A percentile compares a stretch with the other conserved stretches of the same genome.
Evolutionary conservation across 2,888 invertebrate species (phyloP).

Genomic region (Drosophila meridionalis): DNA sequence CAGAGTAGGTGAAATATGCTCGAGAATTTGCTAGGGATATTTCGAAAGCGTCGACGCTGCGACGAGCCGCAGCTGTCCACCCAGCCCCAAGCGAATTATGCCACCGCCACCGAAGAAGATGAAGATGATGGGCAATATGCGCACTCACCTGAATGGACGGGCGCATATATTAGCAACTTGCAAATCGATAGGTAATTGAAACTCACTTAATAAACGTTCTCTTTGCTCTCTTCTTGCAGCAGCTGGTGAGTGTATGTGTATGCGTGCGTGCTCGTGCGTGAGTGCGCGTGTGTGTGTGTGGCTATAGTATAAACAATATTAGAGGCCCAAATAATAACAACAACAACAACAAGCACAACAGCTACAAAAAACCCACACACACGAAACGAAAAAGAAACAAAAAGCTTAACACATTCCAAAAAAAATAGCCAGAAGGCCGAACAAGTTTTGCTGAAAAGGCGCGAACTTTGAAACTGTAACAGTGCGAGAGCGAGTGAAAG

Average conservation of each 20-base stretch:
- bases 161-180: conserved; percentile 41
- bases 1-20: conserved; percentile 65
- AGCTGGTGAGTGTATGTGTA: conserved; percentile 58
- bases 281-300: conserved; percentile 32
- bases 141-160: conserved; percentile 37
- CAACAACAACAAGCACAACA: conserved; percentile 26
- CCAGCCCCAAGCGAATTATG: conserved; percentile 20
- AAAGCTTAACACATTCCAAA: conserved; percentile 72
- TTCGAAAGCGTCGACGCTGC: conserved; percentile 82
- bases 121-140: conserved; percentile 39
- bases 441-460: conserved; percentile 35
- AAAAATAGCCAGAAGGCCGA: conserved; percentile 39
- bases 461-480: conserved; percentile 41
- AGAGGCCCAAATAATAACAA: conserved; percentile 30
- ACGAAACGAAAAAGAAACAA: background rate
- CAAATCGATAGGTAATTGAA: conserved; percentile 75
- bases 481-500: background rate
- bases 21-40: conserved; percentile 79
- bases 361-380: conserved; percentile 59
- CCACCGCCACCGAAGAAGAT: conserved; percentile 3
- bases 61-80: conserved; percentile 51
- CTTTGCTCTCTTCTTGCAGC: conserved; percentile 71
- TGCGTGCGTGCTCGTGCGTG: conserved; percentile 16
- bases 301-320: conserved; percentile 46
- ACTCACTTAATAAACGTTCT: conserved; percentile 48